phyloP scores from a whole-genome alignment of 1,140 invertebrate species.

The Drosophila pruinosa region DNA sequence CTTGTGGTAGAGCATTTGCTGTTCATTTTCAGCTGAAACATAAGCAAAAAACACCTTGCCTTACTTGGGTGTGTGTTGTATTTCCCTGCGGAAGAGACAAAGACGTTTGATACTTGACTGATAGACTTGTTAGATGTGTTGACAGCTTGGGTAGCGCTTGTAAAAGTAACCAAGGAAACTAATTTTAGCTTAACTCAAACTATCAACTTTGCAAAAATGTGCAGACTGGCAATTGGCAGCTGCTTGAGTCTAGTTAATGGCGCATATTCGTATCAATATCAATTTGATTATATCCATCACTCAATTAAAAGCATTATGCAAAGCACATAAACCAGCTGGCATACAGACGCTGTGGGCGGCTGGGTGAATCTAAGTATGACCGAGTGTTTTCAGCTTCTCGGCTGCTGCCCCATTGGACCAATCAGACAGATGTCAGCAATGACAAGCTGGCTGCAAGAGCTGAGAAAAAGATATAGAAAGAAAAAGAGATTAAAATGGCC shows the following conservation, averaged over 20 bases:
- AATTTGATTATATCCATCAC: conserved; percentile 47
- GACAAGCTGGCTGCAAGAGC: conserved; percentile 37
- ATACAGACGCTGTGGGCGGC: neutral
- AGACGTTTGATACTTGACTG: conserved; percentile 67
- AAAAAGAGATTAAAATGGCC: conserved; percentile 35
- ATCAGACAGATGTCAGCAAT: conserved; percentile 58
- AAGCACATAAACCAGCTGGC: conserved; percentile 38
- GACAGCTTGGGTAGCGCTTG: conserved; percentile 45
- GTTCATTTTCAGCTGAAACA: conserved; percentile 1
- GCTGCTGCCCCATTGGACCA: conserved; percentile 38
- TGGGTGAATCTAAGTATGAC: neutral
- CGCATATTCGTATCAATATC: conserved; percentile 29
- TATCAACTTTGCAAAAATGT: neutral
- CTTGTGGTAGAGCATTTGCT: conserved; percentile 15
- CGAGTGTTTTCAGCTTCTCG: neutral
- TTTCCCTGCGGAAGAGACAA: conserved; percentile 24
- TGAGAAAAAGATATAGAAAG: neutral
- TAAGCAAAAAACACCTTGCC: conserved; percentile 2
- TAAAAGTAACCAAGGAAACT: conserved; percentile 30
- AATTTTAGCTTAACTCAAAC: conserved; percentile 27
- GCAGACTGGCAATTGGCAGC: conserved; percentile 13
- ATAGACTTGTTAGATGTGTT: conserved; percentile 66
- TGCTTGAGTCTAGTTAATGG: conserved; percentile 10
- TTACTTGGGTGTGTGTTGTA: conserved; percentile 25
- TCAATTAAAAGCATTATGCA: conserved; percentile 55